Conservation (phyloP, 92 coral and sea anemone genomes). For the Epizoanthus fatuus region DNA sequence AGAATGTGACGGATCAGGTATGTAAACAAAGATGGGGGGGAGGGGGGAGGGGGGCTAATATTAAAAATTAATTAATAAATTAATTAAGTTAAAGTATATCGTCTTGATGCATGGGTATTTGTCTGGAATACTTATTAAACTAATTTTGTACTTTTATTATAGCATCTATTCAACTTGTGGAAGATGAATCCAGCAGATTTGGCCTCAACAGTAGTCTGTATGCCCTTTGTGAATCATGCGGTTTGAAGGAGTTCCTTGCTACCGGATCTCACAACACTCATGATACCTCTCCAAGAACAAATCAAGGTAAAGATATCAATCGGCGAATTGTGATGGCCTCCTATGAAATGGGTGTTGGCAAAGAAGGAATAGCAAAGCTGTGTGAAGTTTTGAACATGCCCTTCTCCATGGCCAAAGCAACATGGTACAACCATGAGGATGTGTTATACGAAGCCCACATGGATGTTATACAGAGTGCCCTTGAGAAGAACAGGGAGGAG, state of each 20-base stretch:
- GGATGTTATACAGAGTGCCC: conserved; percentile 28
- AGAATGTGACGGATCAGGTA: conserved; percentile 18
- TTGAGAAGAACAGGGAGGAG: conserved; percentile 28
- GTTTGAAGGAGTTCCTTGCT: conserved; percentile 56
- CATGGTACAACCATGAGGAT: no score
- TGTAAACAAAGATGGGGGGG: not conserved
- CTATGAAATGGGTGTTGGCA: conserved; percentile 56
- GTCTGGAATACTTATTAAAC: not conserved
- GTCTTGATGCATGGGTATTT: conserved; percentile 17
- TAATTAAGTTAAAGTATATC: not conserved
- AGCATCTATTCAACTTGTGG: conserved; percentile 50
- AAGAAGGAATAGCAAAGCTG: conserved; percentile 66
- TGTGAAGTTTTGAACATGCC: conserved; percentile 66
- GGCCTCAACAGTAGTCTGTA: conserved; percentile 55
- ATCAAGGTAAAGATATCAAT: conserved; percentile 64
- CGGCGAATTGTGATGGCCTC: conserved; percentile 47
- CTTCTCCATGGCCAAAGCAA: conserved; percentile 39
- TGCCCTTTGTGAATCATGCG: conserved; percentile 17
- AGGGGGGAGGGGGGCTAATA: no score
- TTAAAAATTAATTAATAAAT: not conserved
- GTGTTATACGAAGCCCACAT: conserved; percentile 34
- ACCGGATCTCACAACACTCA: conserved; percentile 58
- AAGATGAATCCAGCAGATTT: conserved; percentile 26
- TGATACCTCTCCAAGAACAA: conserved; percentile 53
- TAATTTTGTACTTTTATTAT: not conserved